A percentile compares a stretch with the other conserved stretches of the same genome.
Conservation (phyloP, 1,140 invertebrate species). For the Dolichoris vasculosae region DNA sequence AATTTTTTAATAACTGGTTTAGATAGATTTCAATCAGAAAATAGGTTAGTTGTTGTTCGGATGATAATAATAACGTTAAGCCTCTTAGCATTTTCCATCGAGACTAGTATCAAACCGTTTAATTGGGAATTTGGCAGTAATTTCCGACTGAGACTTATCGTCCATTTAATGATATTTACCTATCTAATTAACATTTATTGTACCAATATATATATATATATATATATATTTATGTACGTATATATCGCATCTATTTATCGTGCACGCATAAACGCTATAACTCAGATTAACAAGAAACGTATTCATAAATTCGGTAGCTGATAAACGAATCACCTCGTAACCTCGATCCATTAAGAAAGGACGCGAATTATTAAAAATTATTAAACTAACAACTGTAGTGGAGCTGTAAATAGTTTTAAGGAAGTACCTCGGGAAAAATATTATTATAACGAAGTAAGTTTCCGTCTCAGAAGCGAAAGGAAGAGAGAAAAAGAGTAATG, state of each 20-base stretch:
- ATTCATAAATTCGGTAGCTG: not conserved
- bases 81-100: not conserved
- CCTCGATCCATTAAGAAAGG: not conserved
- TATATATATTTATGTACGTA: too few relatives aligned
- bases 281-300: not conserved
- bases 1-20: not conserved
- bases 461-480: not conserved
- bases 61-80: not conserved
- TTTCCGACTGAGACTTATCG: too few relatives aligned
- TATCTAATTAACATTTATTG: not conserved
- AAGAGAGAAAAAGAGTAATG: slow-evolving; percentile 18
- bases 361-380: not conserved
- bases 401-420: not conserved
- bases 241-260: too few relatives aligned
- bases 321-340: not conserved
- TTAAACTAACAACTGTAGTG: not conserved
- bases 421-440: not conserved
- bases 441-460: slow-evolving; percentile 26
- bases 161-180: not conserved
- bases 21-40: not conserved
- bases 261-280: not conserved
- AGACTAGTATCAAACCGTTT: not conserved
- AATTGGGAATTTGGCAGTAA: not conserved
- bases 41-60: not conserved
- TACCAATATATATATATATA: too few relatives aligned